Evolutionary conservation across 2,797 vertebrate genomes (phyloP).

Genomic region (Coreius guichenoti): DNA sequence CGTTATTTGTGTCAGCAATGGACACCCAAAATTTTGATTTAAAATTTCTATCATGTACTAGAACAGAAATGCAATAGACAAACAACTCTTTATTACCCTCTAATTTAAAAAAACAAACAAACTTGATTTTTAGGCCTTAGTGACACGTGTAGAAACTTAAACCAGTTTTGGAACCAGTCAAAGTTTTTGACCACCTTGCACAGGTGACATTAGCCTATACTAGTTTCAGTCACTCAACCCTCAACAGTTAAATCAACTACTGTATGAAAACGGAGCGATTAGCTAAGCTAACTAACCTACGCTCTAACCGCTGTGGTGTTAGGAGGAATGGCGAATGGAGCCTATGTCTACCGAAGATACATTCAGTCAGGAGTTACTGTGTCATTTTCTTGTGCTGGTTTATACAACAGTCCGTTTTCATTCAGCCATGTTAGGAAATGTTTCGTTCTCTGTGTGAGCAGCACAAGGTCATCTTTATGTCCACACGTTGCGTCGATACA

Average conservation of each 20-base stretch:
- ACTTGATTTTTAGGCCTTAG: not conserved
- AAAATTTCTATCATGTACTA: slow-evolving; percentile 28
- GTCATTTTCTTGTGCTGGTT: slow-evolving; percentile 86
- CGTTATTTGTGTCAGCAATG: slow-evolving; percentile 12
- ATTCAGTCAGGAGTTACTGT: slow-evolving; percentile 84
- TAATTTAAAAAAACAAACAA: not conserved
- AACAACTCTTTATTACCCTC: slow-evolving; percentile 25
- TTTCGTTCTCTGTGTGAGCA: slow-evolving; percentile 80
- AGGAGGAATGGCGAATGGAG: slow-evolving; percentile 68
- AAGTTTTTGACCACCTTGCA: not conserved
- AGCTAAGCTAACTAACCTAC: slow-evolving; percentile 50
- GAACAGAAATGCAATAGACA: slow-evolving; percentile 29
- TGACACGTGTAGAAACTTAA: not conserved
- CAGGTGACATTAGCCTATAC: not conserved
- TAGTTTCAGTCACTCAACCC: slow-evolving; percentile 2
- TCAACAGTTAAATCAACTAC: slow-evolving; percentile 32
- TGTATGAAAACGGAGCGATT: slow-evolving; percentile 35
- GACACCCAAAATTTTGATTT: slow-evolving; percentile 4
- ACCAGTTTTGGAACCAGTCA: slow-evolving; percentile 1
- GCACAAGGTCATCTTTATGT: slow-evolving; percentile 78
- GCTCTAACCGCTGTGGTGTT: slow-evolving; percentile 14
- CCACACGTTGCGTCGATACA: slow-evolving; percentile 72
- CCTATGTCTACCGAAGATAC: slow-evolving; percentile 82
- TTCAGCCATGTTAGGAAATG: slow-evolving; percentile 87
- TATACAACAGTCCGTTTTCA: slow-evolving; percentile 89